Conservation (phyloP, 2,797 vertebrate species). For the Sciaenops ocellatus region DNA sequence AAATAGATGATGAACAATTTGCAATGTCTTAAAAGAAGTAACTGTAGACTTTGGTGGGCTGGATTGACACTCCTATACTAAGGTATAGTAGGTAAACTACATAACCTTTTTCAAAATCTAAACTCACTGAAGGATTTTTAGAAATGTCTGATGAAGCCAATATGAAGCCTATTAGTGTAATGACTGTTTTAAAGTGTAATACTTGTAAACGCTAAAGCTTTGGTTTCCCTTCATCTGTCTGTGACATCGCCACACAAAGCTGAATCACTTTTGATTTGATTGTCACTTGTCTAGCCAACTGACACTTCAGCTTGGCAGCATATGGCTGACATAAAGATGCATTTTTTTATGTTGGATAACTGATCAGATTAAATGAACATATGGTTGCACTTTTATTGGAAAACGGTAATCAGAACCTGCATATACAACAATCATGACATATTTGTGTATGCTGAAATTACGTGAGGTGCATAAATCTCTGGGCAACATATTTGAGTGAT, state of each 20-base stretch:
- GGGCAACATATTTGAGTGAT: constrained; percentile 58
- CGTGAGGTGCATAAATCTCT: constrained; percentile 17
- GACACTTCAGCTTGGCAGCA: constrained; percentile 23
- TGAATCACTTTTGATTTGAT: constrained; percentile 21
- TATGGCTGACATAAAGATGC: constrained; percentile 14
- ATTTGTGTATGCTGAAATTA: constrained; percentile 31
- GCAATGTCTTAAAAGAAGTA: no score
- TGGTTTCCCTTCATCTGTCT: constrained; percentile 12
- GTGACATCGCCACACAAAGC: constrained; percentile 15
- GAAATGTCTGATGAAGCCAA: background rate
- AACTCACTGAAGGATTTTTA: background rate
- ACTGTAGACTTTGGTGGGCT: no score
- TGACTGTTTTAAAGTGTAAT: constrained; percentile 9
- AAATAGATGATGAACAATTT: no score
- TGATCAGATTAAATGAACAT: constrained; percentile 45
- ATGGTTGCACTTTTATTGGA: constrained; percentile 37
- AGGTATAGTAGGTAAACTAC: background rate
- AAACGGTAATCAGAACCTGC: constrained; percentile 18
- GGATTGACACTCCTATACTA: no score
- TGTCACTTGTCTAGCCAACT: constrained; percentile 26
- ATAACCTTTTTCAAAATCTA: background rate
- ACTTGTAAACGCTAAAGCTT: constrained; percentile 7
- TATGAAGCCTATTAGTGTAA: constrained; percentile 3
- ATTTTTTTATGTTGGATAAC: constrained; percentile 17
- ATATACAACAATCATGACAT: background rate